Percentiles rank a stretch among this genome's conserved stretches.
phyloP scores from a whole-genome alignment of 2,113 vertebrate genomes.

The Brevimyrus niger region DNA sequence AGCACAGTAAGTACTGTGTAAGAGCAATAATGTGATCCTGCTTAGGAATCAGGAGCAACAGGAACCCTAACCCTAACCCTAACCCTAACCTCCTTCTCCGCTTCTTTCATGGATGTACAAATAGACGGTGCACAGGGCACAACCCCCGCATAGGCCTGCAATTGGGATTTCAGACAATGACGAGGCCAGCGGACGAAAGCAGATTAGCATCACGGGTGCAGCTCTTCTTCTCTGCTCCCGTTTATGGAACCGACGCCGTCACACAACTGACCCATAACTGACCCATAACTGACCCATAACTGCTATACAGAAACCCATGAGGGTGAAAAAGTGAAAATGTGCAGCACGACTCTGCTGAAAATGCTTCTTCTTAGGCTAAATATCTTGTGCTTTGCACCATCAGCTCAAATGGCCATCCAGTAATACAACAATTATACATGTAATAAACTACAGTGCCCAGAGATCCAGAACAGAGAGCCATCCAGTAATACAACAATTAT shows the following conservation, averaged over 20 bases:
- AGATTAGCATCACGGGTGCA: background rate
- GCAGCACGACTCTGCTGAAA: background rate
- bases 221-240: background rate
- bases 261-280: background rate
- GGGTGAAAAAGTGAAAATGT: background rate
- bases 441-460: too few species aligned
- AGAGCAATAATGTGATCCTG: constrained; percentile 37
- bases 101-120: background rate
- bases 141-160: background rate
- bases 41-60: background rate
- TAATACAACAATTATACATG: too few species aligned
- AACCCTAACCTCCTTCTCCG: too few species aligned
- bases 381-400: background rate
- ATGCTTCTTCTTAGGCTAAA: background rate
- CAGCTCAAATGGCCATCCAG: background rate
- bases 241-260: background rate
- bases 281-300: background rate
- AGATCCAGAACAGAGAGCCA: too few species aligned
- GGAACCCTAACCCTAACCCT: too few species aligned
- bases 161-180: background rate
- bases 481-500: too few species aligned
- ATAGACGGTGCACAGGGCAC: background rate
- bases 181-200: background rate
- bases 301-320: background rate
- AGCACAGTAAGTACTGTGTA: constrained; percentile 22